phyloP scores from a whole-genome alignment of 1,140 invertebrate species.

The Sitobion miscanthi region DNA sequence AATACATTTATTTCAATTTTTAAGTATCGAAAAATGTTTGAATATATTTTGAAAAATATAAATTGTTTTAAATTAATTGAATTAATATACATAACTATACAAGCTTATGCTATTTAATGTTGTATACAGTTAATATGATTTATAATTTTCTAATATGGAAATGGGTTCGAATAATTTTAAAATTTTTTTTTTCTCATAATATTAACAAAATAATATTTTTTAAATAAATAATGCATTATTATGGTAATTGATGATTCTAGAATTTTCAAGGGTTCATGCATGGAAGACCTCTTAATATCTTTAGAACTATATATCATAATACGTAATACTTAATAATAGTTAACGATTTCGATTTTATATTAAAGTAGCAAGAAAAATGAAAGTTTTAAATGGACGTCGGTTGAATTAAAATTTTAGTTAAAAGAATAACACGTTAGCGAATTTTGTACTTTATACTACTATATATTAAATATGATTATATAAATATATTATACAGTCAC shows the following conservation, averaged over 20 bases:
- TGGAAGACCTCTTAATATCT: background rate
- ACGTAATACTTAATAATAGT: background rate
- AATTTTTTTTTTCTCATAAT: background rate
- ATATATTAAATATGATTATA: background rate
- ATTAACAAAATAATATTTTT: background rate
- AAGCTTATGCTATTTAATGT: background rate
- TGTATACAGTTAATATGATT: background rate
- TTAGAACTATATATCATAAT: background rate
- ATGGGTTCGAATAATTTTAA: background rate
- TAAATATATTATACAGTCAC: background rate
- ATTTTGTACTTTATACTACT: background rate
- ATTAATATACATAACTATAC: background rate
- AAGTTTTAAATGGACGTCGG: background rate
- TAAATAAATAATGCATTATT: background rate
- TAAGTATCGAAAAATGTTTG: background rate
- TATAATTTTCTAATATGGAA: background rate
- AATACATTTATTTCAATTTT: background rate
- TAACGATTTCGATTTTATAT: background rate
- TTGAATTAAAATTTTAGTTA: background rate
- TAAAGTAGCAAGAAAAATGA: background rate
- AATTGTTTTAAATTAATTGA: background rate
- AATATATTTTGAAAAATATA: background rate
- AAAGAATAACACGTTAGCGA: background rate
- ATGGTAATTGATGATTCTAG: background rate
- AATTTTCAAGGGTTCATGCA: background rate